phyloP scores from a whole-genome alignment of 1,140 invertebrate species.

The Trigoniulus corallinus region DNA sequence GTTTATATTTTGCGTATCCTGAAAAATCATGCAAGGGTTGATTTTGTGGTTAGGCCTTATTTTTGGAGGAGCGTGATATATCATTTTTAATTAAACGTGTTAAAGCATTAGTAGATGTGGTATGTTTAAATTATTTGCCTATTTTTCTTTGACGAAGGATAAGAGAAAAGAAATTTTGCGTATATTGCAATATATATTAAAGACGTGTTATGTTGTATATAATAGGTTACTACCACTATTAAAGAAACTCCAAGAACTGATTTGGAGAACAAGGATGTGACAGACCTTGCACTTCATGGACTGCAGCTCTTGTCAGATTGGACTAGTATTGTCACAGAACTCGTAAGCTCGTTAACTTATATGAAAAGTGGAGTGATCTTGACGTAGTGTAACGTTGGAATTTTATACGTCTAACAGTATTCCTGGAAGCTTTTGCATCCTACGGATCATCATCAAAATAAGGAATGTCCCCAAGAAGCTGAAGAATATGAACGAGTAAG shows the following conservation, averaged over 20 bases:
- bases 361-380: background rate
- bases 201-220: too few species aligned
- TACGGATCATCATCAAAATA: conserved; percentile 92
- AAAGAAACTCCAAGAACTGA: conserved; percentile 79
- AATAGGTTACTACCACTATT: conserved; percentile 64
- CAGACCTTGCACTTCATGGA: conserved; percentile 77
- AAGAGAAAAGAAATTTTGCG: too few species aligned
- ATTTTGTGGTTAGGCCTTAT: too few species aligned
- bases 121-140: too few species aligned
- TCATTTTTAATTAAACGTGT: too few species aligned
- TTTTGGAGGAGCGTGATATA: too few species aligned
- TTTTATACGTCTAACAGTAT: conserved; percentile 34
- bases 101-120: too few species aligned
- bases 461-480: conserved; percentile 87
- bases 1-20: too few species aligned
- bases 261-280: conserved; percentile 79
- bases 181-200: too few species aligned
- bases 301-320: conserved; percentile 88
- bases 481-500: conserved; percentile 93
- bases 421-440: conserved; percentile 97
- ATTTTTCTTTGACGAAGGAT: too few species aligned
- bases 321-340: conserved; percentile 93
- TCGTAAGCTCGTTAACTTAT: conserved; percentile 28
- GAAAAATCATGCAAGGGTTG: too few species aligned
- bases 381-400: background rate